Evolutionary conservation across 2,113 vertebrate species (phyloP).

Genomic region (Poeciliopsis retropinna): DNA sequence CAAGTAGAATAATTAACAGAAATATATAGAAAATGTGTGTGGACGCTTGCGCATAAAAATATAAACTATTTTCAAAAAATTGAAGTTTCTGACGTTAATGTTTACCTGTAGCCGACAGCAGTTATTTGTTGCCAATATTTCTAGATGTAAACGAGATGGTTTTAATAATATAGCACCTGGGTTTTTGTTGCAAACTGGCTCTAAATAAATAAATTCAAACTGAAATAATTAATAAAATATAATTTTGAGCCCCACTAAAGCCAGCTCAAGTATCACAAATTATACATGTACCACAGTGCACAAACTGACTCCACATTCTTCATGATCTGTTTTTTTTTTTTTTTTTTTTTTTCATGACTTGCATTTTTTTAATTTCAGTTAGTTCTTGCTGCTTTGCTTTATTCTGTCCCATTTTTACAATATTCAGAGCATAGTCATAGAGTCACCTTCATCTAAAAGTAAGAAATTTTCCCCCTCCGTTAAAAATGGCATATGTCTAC

Average conservation of each 20-base stretch:
- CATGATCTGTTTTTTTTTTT: no score
- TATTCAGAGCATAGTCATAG: not conserved
- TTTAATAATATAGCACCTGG: not conserved
- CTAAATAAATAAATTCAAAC: no score
- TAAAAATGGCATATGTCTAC: not conserved
- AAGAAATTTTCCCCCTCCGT: not conserved
- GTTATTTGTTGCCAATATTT: not conserved
- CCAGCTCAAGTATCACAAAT: not conserved
- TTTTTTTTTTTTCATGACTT: not conserved
- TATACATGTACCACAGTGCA: no score
- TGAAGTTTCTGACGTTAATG: not conserved
- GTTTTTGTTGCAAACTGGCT: no score
- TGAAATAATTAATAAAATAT: not conserved
- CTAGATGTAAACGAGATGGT: not conserved
- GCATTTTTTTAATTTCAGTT: not conserved
- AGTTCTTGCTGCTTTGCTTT: not conserved
- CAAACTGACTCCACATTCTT: not conserved
- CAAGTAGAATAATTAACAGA: no score
- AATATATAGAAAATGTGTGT: no score
- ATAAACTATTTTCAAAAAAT: no score
- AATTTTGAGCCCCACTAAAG: not conserved
- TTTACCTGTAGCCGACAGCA: not conserved
- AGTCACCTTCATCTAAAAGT: not conserved
- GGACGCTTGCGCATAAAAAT: no score
- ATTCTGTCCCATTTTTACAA: not conserved